Evolutionary conservation across 2,113 vertebrate genomes (phyloP), one percentile per base, ranked within the genome.

Genomic region (Cisticola juncidis): DNA sequence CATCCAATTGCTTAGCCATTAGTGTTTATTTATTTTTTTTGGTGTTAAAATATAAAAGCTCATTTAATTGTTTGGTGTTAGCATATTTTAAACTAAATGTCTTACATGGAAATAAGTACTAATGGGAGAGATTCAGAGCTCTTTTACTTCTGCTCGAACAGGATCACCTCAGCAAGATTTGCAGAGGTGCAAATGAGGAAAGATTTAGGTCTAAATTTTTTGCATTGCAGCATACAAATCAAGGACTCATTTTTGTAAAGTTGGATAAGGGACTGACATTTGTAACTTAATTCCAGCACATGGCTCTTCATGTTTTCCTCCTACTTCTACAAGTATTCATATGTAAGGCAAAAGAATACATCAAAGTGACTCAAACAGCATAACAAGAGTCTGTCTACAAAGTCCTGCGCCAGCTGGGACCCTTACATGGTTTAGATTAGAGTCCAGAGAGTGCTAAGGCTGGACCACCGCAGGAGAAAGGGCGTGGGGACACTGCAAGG

Each of bases 391-490:
- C 53, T 72, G 50, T 78, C 72, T 74, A 62, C 50, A 88, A 74
- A 65, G 56, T 84, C 66, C 54, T 44, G 13, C 6, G 0, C 71
- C 96, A 96, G 90, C 96, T 96, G 97, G 62, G 70, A 31, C 57
- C 58, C 72, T 88, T 56, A 91, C 54, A 78, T 96, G 95, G 84
- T 95, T 96, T 94, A 81, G 85, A 97, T 95, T 97, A 96, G 84
- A 89, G 71, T 64, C 86, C 71, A 65, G 66, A 77, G 60, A 69
- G 92, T 74, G 29, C 90, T 85, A 6, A 42, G 45, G 13, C 56
- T 88, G 93, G 96, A 98, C 96, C 94, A 97, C 97, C 97, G 0
- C 89, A 47, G 92, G 86, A 94, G 92, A 90, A 95, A 91, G 68
- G 54, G 80, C 72, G 50, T 66, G n/a, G 65, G 94, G 96, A 97